These are phyloP conservation scores for Erannis defoliaria DNA, from an alignment of 2,888 invertebrate genomes.

Conservation along the genomic window DNA sequence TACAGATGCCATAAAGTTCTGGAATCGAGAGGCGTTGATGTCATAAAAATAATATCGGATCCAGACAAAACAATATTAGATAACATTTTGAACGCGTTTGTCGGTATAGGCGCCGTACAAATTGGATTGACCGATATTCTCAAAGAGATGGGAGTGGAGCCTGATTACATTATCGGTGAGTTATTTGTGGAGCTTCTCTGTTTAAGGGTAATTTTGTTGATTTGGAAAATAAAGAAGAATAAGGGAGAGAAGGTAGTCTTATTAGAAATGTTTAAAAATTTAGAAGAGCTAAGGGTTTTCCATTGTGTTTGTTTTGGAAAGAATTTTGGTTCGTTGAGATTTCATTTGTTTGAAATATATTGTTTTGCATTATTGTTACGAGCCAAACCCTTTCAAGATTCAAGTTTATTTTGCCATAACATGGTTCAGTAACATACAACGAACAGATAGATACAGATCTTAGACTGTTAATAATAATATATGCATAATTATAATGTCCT, in stretches of 20 bases:
- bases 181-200: constrained; percentile 21
- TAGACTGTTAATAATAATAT: no score
- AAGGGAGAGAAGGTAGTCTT: background rate
- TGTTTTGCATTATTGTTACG: no score
- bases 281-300: no score
- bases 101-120: constrained; percentile 90
- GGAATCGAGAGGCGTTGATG: constrained; percentile 87
- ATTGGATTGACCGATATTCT: constrained; percentile 89
- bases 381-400: no score
- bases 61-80: constrained; percentile 87
- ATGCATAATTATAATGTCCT: no score
- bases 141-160: constrained; percentile 85
- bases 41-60: constrained; percentile 88
- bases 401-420: no score
- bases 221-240: background rate
- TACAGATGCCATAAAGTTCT: constrained; percentile 85
- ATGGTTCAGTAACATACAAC: no score
- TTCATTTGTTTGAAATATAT: background rate
- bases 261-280: background rate
- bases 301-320: no score
- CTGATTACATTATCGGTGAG: constrained; percentile 92
- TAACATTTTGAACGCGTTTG: constrained; percentile 90
- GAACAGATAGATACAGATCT: no score
- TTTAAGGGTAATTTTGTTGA: constrained; percentile 18
- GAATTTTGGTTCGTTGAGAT: no score